phyloP scores from a whole-genome alignment of 2,113 vertebrate species.

The Rattus norvegicus region GRCr8 NC_086030.1:17373501-17374000 shows the following conservation, averaged over 20 bases:
- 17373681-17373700: neutral
- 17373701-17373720: neutral
- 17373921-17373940: neutral
- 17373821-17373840: neutral
- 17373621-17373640: too few relatives aligned
- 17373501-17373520: too few relatives aligned
- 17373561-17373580: too few relatives aligned
- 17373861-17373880: neutral
- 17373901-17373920: neutral
- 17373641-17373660: neutral
- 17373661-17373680: neutral
- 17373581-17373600: too few relatives aligned
- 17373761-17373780: neutral
- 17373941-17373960: neutral
- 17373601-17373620: too few relatives aligned
- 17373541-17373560: too few relatives aligned
- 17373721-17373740: neutral
- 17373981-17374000: neutral
- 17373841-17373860: neutral
- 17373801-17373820: neutral
- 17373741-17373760: neutral
- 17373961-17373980: neutral
- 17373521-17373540: too few relatives aligned
- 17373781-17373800: neutral
- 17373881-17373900: neutral